Conservation (phyloP, 1,140 invertebrate species). For the Rhopalosiphum maidis region DNA sequence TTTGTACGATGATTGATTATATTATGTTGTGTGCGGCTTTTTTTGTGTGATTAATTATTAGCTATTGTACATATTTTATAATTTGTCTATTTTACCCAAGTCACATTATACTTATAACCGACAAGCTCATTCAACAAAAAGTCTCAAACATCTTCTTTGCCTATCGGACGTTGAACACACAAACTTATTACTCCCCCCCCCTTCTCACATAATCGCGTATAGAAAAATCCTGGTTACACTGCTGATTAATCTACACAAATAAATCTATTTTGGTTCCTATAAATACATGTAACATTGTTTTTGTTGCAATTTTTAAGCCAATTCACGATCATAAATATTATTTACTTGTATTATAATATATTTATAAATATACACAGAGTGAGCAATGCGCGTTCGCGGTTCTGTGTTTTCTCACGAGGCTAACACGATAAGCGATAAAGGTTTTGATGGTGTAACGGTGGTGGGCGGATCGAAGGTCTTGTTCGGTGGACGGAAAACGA, state of each 20-base stretch:
- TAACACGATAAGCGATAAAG: neutral
- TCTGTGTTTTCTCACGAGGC: neutral
- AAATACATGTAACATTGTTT: neutral
- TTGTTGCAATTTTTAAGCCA: neutral
- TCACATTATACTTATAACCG: too few relatives aligned
- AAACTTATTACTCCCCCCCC: too few relatives aligned
- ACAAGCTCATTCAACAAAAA: too few relatives aligned
- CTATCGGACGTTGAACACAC: too few relatives aligned
- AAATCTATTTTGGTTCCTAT: neutral
- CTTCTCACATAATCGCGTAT: neutral
- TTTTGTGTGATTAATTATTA: too few relatives aligned
- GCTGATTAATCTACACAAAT: neutral
- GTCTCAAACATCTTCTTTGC: too few relatives aligned
- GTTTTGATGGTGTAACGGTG: neutral
- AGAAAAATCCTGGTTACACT: neutral
- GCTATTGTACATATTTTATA: too few relatives aligned
- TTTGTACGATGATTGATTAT: too few relatives aligned
- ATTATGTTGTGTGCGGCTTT: too few relatives aligned
- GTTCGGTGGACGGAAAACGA: neutral
- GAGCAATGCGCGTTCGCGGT: neutral
- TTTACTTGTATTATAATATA: neutral
- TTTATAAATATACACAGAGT: neutral
- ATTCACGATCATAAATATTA: neutral
- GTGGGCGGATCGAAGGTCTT: neutral
- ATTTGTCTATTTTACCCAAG: too few relatives aligned